Evolutionary conservation across 2,113 vertebrate genomes (phyloP), one percentile per base, ranked within the genome.

Genomic region (Ptilonorhynchus violaceus): DNA sequence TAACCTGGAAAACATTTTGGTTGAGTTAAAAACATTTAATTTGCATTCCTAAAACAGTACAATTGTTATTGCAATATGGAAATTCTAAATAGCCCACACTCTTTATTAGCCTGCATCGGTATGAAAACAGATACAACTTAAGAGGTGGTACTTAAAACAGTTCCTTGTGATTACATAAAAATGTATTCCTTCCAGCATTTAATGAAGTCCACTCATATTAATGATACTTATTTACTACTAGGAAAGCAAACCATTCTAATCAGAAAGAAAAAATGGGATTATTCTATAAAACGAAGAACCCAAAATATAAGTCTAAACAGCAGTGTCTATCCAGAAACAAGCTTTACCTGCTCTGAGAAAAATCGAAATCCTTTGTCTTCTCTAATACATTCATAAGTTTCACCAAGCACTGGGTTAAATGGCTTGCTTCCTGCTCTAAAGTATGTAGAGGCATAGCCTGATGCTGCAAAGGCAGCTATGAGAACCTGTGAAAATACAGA

Each of bases 351-450:
- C 96, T 99, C 99, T 33, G 99, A 99, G 97, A 99, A 99, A 98
- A 99, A 99, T 96, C 99, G 98, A 97, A 99, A 99, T 96, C 99
- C 99, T 97, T 99, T 99, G 97, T 99, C 99, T 98, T 99, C 99
- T 93, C 99, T 98, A 93, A 99, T 99, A 98, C 99, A 99, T 98
- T 99, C 99, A 3, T 99, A 99, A 8, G 99, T 99, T 98, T 99
- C 99, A 95, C 99, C 99, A 16, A 99, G 99, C 73, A 99, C 97
- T 44, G 99, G 99, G 97, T 99, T 99, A 98, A 99, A 99, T 97
- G 99, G 99, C 98, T 99, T 99, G 97, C 99, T 99, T 98, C 99
- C 99, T 95, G 99, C 99, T 98, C 99, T 98, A 84, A 99, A 99
- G 96, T 99, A 99, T 3, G 99, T 99, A 96, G 99, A 99, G 79